These are phyloP conservation scores for Ctenopoma multispine DNA, from an alignment of 2,797 vertebrate genomes.

Conservation along the genomic window DNA sequence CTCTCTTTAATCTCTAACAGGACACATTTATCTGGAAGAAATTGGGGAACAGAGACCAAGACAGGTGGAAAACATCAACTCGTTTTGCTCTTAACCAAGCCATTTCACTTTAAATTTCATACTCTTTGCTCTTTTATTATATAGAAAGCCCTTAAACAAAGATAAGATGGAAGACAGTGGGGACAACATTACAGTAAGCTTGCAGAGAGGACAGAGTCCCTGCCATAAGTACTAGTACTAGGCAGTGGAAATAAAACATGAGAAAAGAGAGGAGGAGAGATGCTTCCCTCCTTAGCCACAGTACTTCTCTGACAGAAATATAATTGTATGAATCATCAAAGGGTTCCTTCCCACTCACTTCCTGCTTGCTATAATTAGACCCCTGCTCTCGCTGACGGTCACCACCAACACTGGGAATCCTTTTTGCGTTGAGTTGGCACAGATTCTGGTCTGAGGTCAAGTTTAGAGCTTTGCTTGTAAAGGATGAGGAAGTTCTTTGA, in stretches of 20 bases:
- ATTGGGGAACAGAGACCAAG: constrained; percentile 49
- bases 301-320: constrained; percentile 57
- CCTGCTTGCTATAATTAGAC: constrained; percentile 75
- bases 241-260: constrained; percentile 25
- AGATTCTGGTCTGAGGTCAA: constrained; percentile 50
- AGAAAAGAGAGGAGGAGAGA: constrained; percentile 40
- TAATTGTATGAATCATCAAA: constrained; percentile 74
- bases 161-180: constrained; percentile 57
- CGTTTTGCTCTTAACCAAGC: constrained; percentile 59
- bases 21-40: constrained; percentile 44
- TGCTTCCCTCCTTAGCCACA: constrained; percentile 40
- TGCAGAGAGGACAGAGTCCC: constrained; percentile 33
- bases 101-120: constrained; percentile 62
- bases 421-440: constrained; percentile 34
- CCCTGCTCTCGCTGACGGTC: constrained; percentile 52
- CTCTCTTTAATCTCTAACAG: constrained; percentile 44
- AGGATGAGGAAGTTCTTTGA: constrained; percentile 49
- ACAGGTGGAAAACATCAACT: constrained; percentile 65
- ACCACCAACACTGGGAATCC: constrained; percentile 49
- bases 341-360: constrained; percentile 67
- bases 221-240: constrained; percentile 38
- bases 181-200: constrained; percentile 34
- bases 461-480: constrained; percentile 44
- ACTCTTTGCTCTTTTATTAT: constrained; percentile 52
- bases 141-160: constrained; percentile 47